These are phyloP conservation scores for Eunapius fragilis DNA, from an alignment of 37 sponge, comb jelly and placozoan species.

Conservation along the genomic window DNA sequence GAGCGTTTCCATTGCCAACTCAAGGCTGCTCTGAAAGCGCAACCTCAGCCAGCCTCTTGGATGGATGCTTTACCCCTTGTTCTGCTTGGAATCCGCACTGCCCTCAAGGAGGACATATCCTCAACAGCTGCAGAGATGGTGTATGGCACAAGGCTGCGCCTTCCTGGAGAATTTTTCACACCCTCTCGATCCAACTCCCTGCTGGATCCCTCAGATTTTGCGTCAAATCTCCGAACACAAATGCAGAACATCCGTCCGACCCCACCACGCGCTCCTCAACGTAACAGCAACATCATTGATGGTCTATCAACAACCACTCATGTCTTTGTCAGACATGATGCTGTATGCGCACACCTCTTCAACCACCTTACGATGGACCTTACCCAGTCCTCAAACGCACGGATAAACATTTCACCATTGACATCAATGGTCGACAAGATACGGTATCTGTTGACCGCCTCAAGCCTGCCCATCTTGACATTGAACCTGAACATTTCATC, in stretches of 20 bases:
- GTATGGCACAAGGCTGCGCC: slow-evolving; percentile 30
- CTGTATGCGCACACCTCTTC: slow-evolving; percentile 55
- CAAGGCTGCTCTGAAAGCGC: slow-evolving; percentile 29
- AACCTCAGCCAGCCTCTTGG: slow-evolving; percentile 22
- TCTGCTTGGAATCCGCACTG: slow-evolving; percentile 38
- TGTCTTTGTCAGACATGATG: too few species aligned
- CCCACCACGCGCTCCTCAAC: slow-evolving; percentile 11
- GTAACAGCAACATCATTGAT: slow-evolving; percentile 14
- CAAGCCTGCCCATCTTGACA: slow-evolving; percentile 52
- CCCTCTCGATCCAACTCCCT: slow-evolving; percentile 13
- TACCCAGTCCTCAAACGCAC: too few species aligned
- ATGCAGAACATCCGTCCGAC: slow-evolving; percentile 21
- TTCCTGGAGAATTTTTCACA: slow-evolving; percentile 22
- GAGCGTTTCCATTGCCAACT: slow-evolving; percentile 60
- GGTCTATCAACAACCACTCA: too few species aligned
- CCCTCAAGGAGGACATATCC: background rate
- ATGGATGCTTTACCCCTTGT: slow-evolving; percentile 35
- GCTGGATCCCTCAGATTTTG: slow-evolving; percentile 24
- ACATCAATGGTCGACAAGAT: slow-evolving; percentile 35
- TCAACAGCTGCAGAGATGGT: slow-evolving; percentile 31
- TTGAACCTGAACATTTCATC: background rate
- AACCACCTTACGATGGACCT: slow-evolving; percentile 65
- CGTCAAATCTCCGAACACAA: background rate
- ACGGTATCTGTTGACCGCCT: slow-evolving; percentile 72
- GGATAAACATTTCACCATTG: slow-evolving; percentile 63